Percentiles rank a stretch among this genome's conserved stretches.
Conservation (phyloP, 2,888 invertebrate genomes). For the Monopis laevigella region DNA sequence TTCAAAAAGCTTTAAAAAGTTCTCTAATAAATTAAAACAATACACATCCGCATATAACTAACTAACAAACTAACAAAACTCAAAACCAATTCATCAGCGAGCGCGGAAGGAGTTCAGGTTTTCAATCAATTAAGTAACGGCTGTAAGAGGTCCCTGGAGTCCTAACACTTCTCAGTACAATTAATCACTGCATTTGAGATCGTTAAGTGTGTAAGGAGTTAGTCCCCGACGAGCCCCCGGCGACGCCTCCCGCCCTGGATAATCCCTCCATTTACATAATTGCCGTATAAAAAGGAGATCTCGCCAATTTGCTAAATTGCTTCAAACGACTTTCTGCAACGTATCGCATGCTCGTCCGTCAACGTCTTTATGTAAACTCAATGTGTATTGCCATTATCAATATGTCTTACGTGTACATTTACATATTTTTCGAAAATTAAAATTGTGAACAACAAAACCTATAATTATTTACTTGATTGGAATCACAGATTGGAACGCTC, state of each 20-base stretch:
- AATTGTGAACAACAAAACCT: too few relatives aligned
- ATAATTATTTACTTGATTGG: too few relatives aligned
- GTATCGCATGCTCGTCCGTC: constrained; percentile 33
- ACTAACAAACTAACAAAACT: too few relatives aligned
- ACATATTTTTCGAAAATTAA: too few relatives aligned
- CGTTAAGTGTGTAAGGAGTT: constrained; percentile 47
- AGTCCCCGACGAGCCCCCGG: constrained; percentile 42
- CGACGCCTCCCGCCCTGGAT: constrained; percentile 62
- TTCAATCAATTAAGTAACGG: constrained; percentile 7
- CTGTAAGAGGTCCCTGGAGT: constrained; percentile 6
- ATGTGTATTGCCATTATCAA: too few relatives aligned
- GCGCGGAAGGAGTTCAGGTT: not conserved
- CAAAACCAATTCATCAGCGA: constrained; percentile 5
- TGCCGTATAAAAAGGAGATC: constrained; percentile 65
- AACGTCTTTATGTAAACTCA: constrained; percentile 22
- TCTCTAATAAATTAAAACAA: not conserved
- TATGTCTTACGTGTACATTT: too few relatives aligned
- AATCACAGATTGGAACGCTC: too few relatives aligned
- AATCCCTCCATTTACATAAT: constrained; percentile 69
- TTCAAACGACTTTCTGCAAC: constrained; percentile 49
- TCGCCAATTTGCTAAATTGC: constrained; percentile 68
- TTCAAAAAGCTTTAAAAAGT: not conserved
- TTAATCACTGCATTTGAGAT: constrained; percentile 57
- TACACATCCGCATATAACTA: too few relatives aligned
- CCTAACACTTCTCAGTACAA: constrained; percentile 23